These are phyloP conservation scores for Diplazon laetatorius DNA, from an alignment of 2,888 invertebrate genomes.

Conservation along the genomic window DNA sequence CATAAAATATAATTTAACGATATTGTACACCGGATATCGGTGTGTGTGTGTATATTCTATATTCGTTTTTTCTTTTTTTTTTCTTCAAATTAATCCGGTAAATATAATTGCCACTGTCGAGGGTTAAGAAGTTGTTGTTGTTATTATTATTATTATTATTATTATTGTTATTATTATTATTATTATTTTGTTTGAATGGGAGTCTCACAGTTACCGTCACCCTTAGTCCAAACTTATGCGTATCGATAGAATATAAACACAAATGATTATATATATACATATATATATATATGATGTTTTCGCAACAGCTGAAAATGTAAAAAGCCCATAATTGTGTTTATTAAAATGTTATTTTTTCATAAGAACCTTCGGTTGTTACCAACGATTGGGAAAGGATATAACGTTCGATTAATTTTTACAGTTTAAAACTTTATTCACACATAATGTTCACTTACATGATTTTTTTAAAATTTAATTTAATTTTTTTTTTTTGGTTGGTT, in stretches of 20 bases:
- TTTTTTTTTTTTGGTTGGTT: no score
- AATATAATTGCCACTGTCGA: conserved; percentile 22
- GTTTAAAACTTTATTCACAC: conserved; percentile 82
- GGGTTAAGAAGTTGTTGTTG: conserved; percentile 21
- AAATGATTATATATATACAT: no score
- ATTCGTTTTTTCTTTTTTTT: conserved; percentile 5
- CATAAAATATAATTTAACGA: conserved; percentile 47
- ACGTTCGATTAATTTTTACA: conserved; percentile 72
- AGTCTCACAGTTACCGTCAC: conserved; percentile 50
- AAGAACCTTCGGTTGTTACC: conserved; percentile 33
- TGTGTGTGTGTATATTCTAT: conserved; percentile 39
- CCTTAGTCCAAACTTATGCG: conserved; percentile 31
- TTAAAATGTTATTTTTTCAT: neutral
- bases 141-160: neutral
- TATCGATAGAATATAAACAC: conserved; percentile 10
- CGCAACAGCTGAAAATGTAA: conserved; percentile 37
- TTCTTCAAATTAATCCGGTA: neutral
- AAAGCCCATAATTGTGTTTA: conserved; percentile 25
- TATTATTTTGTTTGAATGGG: conserved; percentile 2
- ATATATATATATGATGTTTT: conserved; percentile 9
- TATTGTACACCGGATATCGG: no score
- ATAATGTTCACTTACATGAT: conserved; percentile 81
- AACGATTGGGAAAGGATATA: conserved; percentile 70
- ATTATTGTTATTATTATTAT: neutral
- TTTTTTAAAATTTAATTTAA: no score